phyloP scores from a whole-genome alignment of 2,797 vertebrate species.

The Hyperoplus lanceolatus region DNA sequence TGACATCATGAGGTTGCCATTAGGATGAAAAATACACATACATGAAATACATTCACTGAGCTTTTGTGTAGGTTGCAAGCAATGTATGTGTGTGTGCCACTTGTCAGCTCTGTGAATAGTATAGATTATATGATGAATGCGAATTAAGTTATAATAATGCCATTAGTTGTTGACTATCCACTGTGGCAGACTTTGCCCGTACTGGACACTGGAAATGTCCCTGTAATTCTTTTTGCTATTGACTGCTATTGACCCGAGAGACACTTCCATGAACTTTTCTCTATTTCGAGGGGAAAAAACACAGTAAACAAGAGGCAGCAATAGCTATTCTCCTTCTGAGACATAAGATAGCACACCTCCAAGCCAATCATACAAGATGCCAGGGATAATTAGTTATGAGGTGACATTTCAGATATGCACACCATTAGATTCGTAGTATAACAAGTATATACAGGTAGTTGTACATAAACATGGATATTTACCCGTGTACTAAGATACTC shows the following conservation, averaged over 20 bases:
- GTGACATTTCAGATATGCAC: neutral
- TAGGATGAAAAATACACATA: conserved; percentile 6
- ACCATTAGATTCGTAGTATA: neutral
- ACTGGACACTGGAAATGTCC: conserved; percentile 67
- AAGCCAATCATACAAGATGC: neutral
- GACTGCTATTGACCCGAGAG: conserved; percentile 64
- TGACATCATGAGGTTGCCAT: neutral
- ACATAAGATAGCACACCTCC: neutral
- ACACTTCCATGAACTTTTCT: conserved; percentile 74
- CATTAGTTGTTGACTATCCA: conserved; percentile 24
- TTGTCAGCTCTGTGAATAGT: neutral
- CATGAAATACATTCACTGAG: neutral
- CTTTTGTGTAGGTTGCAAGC: conserved; percentile 2
- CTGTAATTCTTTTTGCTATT: conserved; percentile 50
- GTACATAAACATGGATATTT: neutral
- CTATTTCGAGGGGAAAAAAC: conserved; percentile 72
- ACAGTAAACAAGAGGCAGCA: conserved; percentile 63
- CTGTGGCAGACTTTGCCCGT: conserved; percentile 53
- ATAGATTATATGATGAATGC: conserved; percentile 12
- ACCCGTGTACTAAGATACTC: neutral
- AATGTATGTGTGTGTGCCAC: conserved; percentile 11
- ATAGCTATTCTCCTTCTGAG: conserved; percentile 42
- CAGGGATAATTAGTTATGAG: neutral
- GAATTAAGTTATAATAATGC: neutral
- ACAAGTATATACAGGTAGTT: neutral